Evolutionary conservation across 1,140 invertebrate species (phyloP), one percentile per base, ranked within the genome.

Genomic region (Macrobrachium rosenbergii): DNA sequence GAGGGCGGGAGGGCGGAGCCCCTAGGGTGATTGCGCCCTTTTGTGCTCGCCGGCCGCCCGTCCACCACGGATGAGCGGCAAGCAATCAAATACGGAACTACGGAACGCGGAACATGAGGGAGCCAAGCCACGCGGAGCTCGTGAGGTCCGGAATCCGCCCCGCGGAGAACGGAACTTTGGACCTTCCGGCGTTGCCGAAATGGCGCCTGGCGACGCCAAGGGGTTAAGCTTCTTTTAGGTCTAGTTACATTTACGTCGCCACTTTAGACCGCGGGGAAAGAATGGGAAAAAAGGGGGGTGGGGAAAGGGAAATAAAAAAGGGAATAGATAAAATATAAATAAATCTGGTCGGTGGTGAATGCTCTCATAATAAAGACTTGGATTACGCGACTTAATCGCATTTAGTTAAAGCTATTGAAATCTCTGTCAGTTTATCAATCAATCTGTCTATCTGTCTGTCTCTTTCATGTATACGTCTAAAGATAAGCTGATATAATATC

Each of bases 171-270:
- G n/a, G 5, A 52, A 52, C 5, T 6, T 6, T 52, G 10, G 45
- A 52, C 45, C 45, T 52, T 52, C 45, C 5, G 45, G 10, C 67
- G 5, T 37, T 5, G 14, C 67, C 37, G n/a, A 28, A 21, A 21
- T 72, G 14, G 17, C 12, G n/a, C n/a, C 67, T 72, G 12, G 14
- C 37, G 67, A 37, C 21, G n/a, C 14, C 14, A 37, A 72, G 21
- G 69, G 11, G 23, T 28, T 72, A 72, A 72, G 21, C 69, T 28
- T 72, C 69, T 72, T 72, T 37, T 28, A 72, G 21, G 21, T 72
- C 69, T 72, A 72, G 69, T 72, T 72, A 72, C 69, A 72, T 72
- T 72, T 72, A 72, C 69, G 69, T 72, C 21, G n/a, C 37, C 67
- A 72, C 67, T 72, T 37, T 21, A 21, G 21, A 72, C 21, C 37